Evolutionary conservation across 2,797 vertebrate species (phyloP).

Genomic region (Vipera ursinii): DNA sequence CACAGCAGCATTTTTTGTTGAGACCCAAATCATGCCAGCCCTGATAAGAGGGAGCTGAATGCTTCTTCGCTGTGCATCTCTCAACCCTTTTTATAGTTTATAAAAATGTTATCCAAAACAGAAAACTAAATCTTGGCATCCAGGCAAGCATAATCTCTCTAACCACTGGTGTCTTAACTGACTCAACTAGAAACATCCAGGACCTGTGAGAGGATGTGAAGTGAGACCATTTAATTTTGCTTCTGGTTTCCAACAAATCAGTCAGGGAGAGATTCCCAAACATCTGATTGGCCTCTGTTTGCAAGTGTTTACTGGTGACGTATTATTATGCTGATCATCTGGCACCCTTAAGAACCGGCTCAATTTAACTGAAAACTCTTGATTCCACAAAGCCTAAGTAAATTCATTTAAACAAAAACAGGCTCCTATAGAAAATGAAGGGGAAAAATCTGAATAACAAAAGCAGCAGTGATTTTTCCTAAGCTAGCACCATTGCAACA

Average conservation of each 20-base stretch:
- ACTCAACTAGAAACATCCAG: background rate
- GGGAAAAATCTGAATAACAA: background rate
- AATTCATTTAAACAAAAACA: background rate
- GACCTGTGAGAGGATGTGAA: background rate
- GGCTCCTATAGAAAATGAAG: background rate
- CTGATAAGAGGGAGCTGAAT: background rate
- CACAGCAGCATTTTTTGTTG: background rate
- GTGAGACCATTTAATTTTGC: background rate
- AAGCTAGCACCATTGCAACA: background rate
- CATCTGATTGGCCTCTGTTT: background rate
- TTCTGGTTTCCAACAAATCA: background rate
- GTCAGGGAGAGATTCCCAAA: background rate
- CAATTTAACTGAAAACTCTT: background rate
- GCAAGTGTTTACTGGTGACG: background rate
- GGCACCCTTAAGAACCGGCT: background rate
- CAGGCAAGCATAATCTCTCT: background rate
- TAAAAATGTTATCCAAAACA: background rate
- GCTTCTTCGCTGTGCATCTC: background rate
- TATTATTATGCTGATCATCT: background rate
- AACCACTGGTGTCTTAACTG: background rate
- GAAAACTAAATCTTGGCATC: background rate
- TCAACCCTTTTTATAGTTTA: background rate
- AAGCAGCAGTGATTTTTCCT: background rate
- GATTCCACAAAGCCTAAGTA: background rate
- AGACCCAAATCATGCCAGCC: background rate